These are phyloP conservation scores for Cossypha dichroa DNA, from an alignment of 2,797 vertebrate species.

Conservation along the genomic window DNA sequence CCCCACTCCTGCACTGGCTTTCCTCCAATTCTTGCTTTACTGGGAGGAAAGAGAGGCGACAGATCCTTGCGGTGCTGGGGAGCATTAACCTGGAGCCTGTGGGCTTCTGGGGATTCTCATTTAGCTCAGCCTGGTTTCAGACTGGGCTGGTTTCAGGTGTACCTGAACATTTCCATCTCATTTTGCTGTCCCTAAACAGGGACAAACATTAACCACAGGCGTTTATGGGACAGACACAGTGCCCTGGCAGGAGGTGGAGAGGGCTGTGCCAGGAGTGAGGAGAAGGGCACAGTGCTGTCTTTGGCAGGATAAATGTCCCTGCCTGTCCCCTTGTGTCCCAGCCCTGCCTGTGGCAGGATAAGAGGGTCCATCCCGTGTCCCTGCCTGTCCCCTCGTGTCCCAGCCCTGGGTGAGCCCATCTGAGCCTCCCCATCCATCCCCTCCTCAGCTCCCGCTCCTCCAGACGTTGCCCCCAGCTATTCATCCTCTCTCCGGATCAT, in stretches of 20 bases:
- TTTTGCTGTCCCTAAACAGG: neutral
- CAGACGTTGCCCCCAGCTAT: constrained; percentile 12
- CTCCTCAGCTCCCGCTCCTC: neutral
- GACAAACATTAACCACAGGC: neutral
- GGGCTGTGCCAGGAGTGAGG: too few species aligned
- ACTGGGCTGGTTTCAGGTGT: neutral
- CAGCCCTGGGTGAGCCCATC: neutral
- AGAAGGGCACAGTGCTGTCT: neutral
- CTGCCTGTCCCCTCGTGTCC: neutral
- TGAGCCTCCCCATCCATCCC: neutral
- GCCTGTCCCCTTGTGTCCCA: neutral
- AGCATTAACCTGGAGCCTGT: neutral
- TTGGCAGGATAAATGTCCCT: accelerated
- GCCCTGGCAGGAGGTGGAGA: accelerated
- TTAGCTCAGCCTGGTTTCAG: neutral
- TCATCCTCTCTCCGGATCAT: constrained; percentile 55
- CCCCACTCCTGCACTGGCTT: accelerated
- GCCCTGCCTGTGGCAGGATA: accelerated
- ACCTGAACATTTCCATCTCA: neutral
- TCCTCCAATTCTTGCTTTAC: neutral
- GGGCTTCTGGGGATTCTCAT: neutral
- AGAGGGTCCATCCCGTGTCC: neutral
- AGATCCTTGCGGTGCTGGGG: neutral
- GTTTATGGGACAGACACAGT: accelerated
- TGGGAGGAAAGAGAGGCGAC: neutral